These are phyloP conservation scores for Montifringilla adamsi DNA, from an alignment of 2,113 vertebrate genomes.

Conservation along the genomic window DNA sequence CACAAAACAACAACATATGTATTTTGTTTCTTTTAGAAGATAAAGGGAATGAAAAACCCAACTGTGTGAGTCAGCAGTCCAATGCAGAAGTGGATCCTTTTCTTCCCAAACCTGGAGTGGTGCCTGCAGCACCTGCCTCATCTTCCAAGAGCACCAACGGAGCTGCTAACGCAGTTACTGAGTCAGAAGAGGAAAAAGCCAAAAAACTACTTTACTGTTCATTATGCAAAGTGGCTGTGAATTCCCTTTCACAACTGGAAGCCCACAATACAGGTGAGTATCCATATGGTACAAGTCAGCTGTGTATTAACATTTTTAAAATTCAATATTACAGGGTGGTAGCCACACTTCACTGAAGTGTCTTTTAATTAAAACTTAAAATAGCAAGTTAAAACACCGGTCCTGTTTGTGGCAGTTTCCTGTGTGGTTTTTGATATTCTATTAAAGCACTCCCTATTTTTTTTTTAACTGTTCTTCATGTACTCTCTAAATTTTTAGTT, in stretches of 20 bases:
- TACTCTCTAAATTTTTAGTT: not conserved
- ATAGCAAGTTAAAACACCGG: not conserved
- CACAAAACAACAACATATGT: not conserved
- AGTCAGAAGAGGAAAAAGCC: slow-evolving; percentile 96
- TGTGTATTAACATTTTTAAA: not conserved
- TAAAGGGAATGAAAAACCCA: slow-evolving; percentile 69
- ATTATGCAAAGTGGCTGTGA: slow-evolving; percentile 98
- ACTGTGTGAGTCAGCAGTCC: slow-evolving; percentile 37
- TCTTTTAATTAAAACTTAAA: not conserved
- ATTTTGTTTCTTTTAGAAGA: slow-evolving; percentile 69
- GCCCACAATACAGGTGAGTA: slow-evolving; percentile 92
- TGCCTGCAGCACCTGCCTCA: slow-evolving; percentile 38
- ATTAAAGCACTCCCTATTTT: not conserved
- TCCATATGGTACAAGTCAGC: not conserved
- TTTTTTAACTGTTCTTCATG: not conserved
- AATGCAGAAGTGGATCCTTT: slow-evolving; percentile 58
- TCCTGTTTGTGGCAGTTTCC: not conserved
- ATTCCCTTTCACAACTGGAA: slow-evolving; percentile 94
- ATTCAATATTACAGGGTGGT: not conserved
- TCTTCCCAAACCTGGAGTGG: slow-evolving; percentile 65
- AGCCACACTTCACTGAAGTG: not conserved
- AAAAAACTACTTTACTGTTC: slow-evolving; percentile 97
- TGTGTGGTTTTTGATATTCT: not conserved
- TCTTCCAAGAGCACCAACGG: slow-evolving; percentile 74
- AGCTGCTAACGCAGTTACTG: slow-evolving; percentile 61